Evolutionary conservation across 2,888 invertebrate genomes (phyloP).

Genomic region (Ochropacha duplaris): DNA sequence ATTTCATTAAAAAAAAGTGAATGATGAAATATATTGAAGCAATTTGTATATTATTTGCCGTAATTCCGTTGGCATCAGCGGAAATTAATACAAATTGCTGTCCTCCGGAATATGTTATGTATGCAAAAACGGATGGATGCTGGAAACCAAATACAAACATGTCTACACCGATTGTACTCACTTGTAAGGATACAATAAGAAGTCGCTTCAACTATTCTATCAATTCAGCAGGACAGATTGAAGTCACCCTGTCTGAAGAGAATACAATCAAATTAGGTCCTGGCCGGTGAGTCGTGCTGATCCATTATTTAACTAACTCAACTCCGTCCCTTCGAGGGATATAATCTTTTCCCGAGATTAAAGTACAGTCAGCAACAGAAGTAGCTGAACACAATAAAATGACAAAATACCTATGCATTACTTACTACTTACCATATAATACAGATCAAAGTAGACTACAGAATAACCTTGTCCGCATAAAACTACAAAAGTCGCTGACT

Average conservation of each 20-base stretch:
- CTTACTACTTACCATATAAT: background rate
- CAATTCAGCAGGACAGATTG: constrained; percentile 16
- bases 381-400: too few species aligned
- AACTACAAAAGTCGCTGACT: background rate
- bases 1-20: background rate
- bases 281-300: constrained; percentile 31
- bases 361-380: background rate
- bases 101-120: constrained; percentile 21
- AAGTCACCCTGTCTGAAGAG: constrained; percentile 14
- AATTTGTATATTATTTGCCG: background rate
- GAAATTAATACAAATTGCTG: constrained; percentile 29
- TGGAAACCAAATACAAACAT: constrained; percentile 39
- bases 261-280: constrained; percentile 15
- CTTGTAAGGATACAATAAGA: constrained; percentile 18
- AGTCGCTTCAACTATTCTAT: constrained; percentile 12
- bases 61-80: constrained; percentile 7
- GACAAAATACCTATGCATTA: too few species aligned
- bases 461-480: background rate
- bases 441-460: background rate
- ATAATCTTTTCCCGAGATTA: background rate
- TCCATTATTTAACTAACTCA: background rate
- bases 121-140: constrained; percentile 28
- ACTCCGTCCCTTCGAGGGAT: background rate
- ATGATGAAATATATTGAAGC: background rate
- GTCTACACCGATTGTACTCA: constrained; percentile 21